Conservation (phyloP, 1,140 invertebrate genomes). For the Zaprionus vittiger region DNA sequence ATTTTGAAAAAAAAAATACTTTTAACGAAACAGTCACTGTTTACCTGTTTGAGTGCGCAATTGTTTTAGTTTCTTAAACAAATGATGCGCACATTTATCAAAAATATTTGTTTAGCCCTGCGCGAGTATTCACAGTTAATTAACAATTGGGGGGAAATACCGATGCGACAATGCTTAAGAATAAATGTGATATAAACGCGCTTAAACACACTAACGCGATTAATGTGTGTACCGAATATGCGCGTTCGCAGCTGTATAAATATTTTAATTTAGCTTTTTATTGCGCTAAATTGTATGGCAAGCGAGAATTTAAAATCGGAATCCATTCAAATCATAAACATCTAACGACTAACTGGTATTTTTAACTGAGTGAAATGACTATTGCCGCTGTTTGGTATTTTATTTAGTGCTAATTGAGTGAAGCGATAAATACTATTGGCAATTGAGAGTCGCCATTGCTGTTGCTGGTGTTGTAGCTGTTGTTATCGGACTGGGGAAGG, state of each 20-base stretch:
- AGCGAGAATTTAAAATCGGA: constrained; percentile 55
- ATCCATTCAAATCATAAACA: constrained; percentile 9
- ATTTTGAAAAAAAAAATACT: neutral
- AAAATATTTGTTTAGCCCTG: constrained; percentile 20
- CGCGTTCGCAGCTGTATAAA: constrained; percentile 60
- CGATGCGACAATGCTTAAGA: constrained; percentile 11
- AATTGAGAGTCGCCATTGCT: constrained; percentile 35
- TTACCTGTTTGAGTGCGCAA: neutral
- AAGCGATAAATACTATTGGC: constrained; percentile 52
- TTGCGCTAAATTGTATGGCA: constrained; percentile 43
- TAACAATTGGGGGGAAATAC: constrained; percentile 42
- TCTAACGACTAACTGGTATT: constrained; percentile 1
- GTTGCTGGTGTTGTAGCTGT: constrained; percentile 2
- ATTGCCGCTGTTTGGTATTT: constrained; percentile 5
- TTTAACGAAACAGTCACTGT: neutral
- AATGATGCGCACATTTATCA: neutral
- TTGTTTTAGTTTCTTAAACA: neutral
- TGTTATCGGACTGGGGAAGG: constrained; percentile 1
- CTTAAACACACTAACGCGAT: constrained; percentile 33
- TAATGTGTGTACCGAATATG: constrained; percentile 3
- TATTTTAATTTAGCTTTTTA: constrained; percentile 71
- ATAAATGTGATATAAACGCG: constrained; percentile 16
- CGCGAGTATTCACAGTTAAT: constrained; percentile 28
- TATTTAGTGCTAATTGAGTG: constrained; percentile 14
- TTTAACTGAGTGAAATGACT: constrained; percentile 3